A percentile compares a stretch with the other conserved stretches of the same genome.
Evolutionary conservation across 2,113 vertebrate species (phyloP).

Genomic region (Dunckerocampus dactyliophorus): DNA sequence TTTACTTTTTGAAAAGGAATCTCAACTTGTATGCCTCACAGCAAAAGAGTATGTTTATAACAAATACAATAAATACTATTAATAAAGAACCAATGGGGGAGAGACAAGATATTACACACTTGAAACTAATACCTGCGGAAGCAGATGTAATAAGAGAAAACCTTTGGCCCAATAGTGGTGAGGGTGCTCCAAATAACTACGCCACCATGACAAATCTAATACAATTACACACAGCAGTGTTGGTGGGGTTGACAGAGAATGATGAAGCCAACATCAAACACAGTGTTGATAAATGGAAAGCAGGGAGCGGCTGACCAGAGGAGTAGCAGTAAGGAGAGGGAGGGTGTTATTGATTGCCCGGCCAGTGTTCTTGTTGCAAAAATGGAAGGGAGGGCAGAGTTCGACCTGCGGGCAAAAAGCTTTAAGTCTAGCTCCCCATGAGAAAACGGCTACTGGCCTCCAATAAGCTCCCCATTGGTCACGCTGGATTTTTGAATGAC

Average conservation of each 20-base stretch:
- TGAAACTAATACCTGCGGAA: constrained; percentile 35
- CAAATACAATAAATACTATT: constrained; percentile 18
- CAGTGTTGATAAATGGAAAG: constrained; percentile 61
- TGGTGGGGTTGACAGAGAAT: constrained; percentile 52
- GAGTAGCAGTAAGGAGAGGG: constrained; percentile 18
- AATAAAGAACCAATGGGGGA: neutral
- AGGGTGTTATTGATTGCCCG: constrained; percentile 65
- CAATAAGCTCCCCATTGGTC: constrained; percentile 56
- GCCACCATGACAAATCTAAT: constrained; percentile 62
- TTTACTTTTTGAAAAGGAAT: constrained; percentile 1
- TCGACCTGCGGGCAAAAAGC: constrained; percentile 55
- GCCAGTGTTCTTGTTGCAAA: constrained; percentile 44
- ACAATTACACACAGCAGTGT: constrained; percentile 69
- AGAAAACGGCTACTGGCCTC: constrained; percentile 53
- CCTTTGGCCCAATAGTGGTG: constrained; percentile 34
- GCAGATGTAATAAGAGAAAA: constrained; percentile 29
- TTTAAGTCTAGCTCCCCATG: constrained; percentile 61
- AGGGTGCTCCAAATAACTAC: constrained; percentile 35
- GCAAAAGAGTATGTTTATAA: constrained; percentile 15
- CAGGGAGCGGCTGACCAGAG: constrained; percentile 56
- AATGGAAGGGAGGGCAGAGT: constrained; percentile 45
- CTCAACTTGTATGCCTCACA: constrained; percentile 13
- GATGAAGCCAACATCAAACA: constrained; percentile 66
- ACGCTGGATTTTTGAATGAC: constrained; percentile 57
- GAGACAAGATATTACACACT: neutral